Base-by-base conservation (phyloP, 2,888 invertebrate species). In the Notodonta dromedarius region DNA sequence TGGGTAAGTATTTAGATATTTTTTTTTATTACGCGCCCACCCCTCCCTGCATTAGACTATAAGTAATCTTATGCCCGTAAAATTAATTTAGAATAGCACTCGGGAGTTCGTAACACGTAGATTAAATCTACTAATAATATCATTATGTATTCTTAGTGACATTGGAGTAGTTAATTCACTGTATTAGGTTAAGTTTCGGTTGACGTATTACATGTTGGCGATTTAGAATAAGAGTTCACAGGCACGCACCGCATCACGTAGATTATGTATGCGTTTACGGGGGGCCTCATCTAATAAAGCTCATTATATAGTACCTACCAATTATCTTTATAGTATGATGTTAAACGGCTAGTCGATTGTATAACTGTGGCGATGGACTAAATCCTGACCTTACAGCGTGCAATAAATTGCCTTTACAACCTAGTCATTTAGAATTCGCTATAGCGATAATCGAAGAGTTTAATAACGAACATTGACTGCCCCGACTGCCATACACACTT, bases 41-140 rank as follows among this genome's bases (percentile, higher is more conserved):
- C 81, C 80, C 74, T 79, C 76, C 76, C 76, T 78, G 79, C 80
- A 76, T 74, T 88, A 86, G 81, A 67, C 76, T 65, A 55, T 84
- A 86, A 81, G 81, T 83, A 80, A 77, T 77, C 77, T 79, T 84
- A 83, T 83, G 77, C 84, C 73, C 73, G 77, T 79, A 76, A 77
- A 80, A 72, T 80, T 74, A 73, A 79, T 79, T 77, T 74, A 77
- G 77, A 78, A 71, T 78, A 76, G 76, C 73, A 78, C 77, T 82
- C 75, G 70, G 72, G 73, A 76, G 69, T 70, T 74, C 71, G 71
- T 76, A 67, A 71, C 65, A 67, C 63, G 91, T 92, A 91, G 91
- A 91, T 92, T 67, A 85, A 87, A 91, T 91, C 91, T 92, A 91
- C 90, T 79, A 75, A 82, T 79, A 82, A 82, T 76, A 76, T 83